Conservation (phyloP, 2,888 invertebrate species). For the Meganola albula region DNA sequence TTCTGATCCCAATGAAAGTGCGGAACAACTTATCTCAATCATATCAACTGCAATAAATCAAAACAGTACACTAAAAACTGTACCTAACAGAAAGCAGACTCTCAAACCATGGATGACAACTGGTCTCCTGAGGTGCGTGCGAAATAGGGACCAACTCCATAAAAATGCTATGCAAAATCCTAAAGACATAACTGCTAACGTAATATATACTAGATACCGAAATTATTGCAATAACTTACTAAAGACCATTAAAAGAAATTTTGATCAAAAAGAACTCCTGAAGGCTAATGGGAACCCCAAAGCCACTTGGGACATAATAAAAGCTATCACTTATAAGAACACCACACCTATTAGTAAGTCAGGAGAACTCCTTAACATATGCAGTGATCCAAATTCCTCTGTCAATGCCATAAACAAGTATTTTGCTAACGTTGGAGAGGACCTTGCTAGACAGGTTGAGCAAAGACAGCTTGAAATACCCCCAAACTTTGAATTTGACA, state of each 20-base stretch:
- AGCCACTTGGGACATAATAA: not conserved
- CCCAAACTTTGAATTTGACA: too few species aligned
- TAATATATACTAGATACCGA: not conserved
- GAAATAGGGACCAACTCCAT: slow-evolving; percentile 1
- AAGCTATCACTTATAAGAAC: not conserved
- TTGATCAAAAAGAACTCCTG: not conserved
- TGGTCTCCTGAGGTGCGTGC: slow-evolving; percentile 2
- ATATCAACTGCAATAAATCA: not conserved
- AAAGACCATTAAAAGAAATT: not conserved
- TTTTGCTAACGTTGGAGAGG: too few species aligned
- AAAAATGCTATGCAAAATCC: slow-evolving; percentile 1
- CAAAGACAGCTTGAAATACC: too few species aligned
- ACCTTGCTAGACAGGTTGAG: too few species aligned
- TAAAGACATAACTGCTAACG: not conserved
- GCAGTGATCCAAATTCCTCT: too few species aligned
- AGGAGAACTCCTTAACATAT: too few species aligned
- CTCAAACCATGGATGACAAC: too few species aligned
- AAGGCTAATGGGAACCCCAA: not conserved
- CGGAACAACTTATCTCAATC: not conserved
- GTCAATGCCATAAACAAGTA: too few species aligned
- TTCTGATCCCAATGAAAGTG: slow-evolving; percentile 3
- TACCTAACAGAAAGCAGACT: too few species aligned
- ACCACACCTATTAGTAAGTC: not conserved
- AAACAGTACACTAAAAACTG: too few species aligned
- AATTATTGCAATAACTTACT: not conserved